phyloP scores from a whole-genome alignment of 2,113 vertebrate genomes.

The Sylvilagus bachmani region DNA sequence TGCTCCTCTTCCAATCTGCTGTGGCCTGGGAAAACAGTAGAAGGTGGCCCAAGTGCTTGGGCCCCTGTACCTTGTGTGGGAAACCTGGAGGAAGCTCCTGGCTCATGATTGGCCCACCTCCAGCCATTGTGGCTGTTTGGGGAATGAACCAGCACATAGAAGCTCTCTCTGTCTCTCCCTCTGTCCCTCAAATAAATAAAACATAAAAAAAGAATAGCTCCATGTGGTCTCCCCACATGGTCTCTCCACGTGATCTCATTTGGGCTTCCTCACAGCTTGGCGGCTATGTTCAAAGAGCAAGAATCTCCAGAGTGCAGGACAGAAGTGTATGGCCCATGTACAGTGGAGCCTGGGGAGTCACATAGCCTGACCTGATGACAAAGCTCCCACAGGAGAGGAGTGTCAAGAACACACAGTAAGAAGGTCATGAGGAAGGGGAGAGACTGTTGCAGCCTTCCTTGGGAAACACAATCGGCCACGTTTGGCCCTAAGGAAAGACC shows the following conservation, averaged over 20 bases:
- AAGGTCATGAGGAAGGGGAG: neutral
- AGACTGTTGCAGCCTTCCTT: neutral
- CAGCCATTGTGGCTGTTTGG: no score
- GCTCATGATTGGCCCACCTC: no score
- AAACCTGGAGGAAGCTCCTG: no score
- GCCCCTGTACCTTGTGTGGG: no score
- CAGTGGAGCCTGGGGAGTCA: neutral
- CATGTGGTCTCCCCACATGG: neutral
- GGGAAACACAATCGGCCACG: neutral
- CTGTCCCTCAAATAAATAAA: no score
- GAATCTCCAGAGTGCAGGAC: neutral
- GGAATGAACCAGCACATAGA: no score
- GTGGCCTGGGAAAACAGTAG: no score
- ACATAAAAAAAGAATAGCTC: no score
- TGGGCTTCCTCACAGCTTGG: neutral
- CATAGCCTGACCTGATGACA: neutral
- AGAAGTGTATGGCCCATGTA: fast-evolving
- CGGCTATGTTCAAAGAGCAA: neutral
- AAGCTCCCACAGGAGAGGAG: neutral
- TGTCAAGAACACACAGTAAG: neutral
- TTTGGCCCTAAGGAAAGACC: neutral
- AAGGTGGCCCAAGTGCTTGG: no score
- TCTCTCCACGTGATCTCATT: neutral
- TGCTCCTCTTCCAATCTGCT: no score
- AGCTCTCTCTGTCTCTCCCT: no score